These are phyloP conservation scores for Strix uralensis DNA, from an alignment of 2,113 vertebrate genomes.

Conservation along the genomic window DNA sequence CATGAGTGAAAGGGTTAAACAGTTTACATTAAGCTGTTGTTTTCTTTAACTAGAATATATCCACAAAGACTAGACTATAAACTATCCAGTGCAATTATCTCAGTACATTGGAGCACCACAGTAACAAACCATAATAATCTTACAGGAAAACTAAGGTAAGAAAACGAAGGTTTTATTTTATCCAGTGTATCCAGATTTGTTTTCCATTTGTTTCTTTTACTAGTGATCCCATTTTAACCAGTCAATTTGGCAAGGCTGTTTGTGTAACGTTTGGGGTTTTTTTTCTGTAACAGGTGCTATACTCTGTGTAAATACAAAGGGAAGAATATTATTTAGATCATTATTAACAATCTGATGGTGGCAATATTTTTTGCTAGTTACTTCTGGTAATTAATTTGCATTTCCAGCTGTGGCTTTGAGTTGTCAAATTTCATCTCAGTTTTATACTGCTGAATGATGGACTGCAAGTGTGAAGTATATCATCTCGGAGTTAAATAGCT, in stretches of 20 bases:
- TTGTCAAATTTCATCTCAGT: slow-evolving; percentile 46
- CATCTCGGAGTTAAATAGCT: slow-evolving; percentile 43
- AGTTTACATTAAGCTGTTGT: slow-evolving; percentile 71
- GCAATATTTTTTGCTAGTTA: slow-evolving; percentile 64
- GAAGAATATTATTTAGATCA: slow-evolving; percentile 17
- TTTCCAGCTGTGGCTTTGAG: slow-evolving; percentile 52
- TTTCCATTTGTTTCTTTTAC: slow-evolving; percentile 46
- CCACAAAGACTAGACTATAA: slow-evolving; percentile 38
- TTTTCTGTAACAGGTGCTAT: slow-evolving; percentile 75
- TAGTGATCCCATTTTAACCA: slow-evolving; percentile 56
- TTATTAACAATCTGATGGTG: slow-evolving; percentile 52
- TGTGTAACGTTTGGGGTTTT: slow-evolving; percentile 36
- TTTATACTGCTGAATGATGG: slow-evolving; percentile 29
- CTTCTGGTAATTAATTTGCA: slow-evolving; percentile 36
- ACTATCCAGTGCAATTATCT: slow-evolving; percentile 43
- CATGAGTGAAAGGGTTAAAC: slow-evolving; percentile 41
- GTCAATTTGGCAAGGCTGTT: slow-evolving; percentile 33
- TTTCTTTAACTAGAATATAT: slow-evolving; percentile 58
- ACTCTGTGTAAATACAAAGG: slow-evolving; percentile 71
- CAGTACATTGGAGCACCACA: neutral
- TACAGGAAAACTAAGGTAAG: slow-evolving; percentile 43
- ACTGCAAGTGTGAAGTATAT: slow-evolving; percentile 28
- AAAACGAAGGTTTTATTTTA: slow-evolving; percentile 53
- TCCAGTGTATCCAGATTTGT: slow-evolving; percentile 33
- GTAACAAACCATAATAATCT: slow-evolving; percentile 15